A percentile compares a stretch with the other conserved stretches of the same genome.
These are phyloP conservation scores for Serrognathus titanus DNA, from an alignment of 2,888 invertebrate species.

Conservation along the genomic window DNA sequence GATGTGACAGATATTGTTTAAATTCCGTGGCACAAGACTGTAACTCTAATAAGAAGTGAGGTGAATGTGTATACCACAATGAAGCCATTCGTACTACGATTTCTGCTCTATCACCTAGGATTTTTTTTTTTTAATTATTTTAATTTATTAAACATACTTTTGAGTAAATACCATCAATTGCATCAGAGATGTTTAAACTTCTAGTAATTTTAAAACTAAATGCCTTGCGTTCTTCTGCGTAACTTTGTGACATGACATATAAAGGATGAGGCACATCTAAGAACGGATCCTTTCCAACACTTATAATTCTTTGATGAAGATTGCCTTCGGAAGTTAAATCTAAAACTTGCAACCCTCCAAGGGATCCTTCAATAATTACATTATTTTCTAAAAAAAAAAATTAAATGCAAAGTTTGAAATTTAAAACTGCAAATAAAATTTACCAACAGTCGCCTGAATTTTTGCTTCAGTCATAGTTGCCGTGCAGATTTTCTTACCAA, in stretches of 20 bases:
- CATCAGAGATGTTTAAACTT: slow-evolving; percentile 26
- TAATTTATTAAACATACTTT: neutral
- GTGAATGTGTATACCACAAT: slow-evolving; percentile 91
- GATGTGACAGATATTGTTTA: slow-evolving; percentile 79
- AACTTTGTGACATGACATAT: slow-evolving; percentile 43
- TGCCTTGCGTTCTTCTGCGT: slow-evolving; percentile 45
- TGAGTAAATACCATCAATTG: slow-evolving; percentile 12
- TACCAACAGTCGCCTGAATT: slow-evolving; percentile 78
- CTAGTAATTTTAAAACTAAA: slow-evolving; percentile 55
- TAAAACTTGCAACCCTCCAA: slow-evolving; percentile 87
- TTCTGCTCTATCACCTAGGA: slow-evolving; percentile 36
- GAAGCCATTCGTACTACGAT: slow-evolving; percentile 72
- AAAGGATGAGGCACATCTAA: slow-evolving; percentile 51
- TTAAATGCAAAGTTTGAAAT: neutral
- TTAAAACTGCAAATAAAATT: slow-evolving; percentile 27
- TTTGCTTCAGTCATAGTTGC: slow-evolving; percentile 89
- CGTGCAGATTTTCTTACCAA: slow-evolving; percentile 88
- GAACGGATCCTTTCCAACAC: slow-evolving; percentile 75
- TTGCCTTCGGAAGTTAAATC: slow-evolving; percentile 84
- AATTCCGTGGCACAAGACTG: slow-evolving; percentile 88
- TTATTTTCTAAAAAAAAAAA: slow-evolving; percentile 33
- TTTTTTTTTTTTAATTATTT: neutral
- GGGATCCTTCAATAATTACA: slow-evolving; percentile 74
- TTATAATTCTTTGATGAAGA: slow-evolving; percentile 79
- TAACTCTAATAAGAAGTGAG: slow-evolving; percentile 79